These are phyloP conservation scores for Acronicta alni DNA, from an alignment of 2,888 invertebrate genomes.

Conservation along the genomic window DNA sequence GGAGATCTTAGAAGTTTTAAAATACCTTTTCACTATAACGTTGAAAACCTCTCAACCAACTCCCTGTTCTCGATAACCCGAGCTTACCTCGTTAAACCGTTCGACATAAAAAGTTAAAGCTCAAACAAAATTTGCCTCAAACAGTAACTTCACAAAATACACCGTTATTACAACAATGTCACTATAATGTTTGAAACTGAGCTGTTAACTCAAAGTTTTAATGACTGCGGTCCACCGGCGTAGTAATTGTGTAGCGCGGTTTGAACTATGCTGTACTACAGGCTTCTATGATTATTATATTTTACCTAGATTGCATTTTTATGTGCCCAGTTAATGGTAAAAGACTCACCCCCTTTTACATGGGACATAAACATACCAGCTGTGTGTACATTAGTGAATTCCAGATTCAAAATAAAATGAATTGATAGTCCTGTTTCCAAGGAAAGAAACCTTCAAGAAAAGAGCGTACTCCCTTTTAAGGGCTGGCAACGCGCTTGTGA, in stretches of 20 bases:
- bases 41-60: too few relatives aligned
- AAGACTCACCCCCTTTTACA: too few relatives aligned
- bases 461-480: too few relatives aligned
- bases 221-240: constrained; percentile 15
- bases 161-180: constrained; percentile 24
- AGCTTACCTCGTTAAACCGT: constrained; percentile 5
- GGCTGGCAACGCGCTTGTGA: too few relatives aligned
- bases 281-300: background rate
- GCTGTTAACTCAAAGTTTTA: constrained; percentile 35
- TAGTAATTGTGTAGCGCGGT: constrained; percentile 16
- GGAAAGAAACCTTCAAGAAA: too few relatives aligned
- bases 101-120: constrained; percentile 17
- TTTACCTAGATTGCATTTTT: background rate
- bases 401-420: too few relatives aligned
- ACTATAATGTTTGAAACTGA: constrained; percentile 25
- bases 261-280: constrained; percentile 11
- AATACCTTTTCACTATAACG: background rate
- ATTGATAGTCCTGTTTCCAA: too few relatives aligned
- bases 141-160: constrained; percentile 15
- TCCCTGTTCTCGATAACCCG: too few relatives aligned
- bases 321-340: too few relatives aligned
- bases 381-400: too few relatives aligned
- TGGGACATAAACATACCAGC: too few relatives aligned
- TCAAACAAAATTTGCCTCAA: constrained; percentile 4
- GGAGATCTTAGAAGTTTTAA: too few relatives aligned